These are phyloP conservation scores for Cotesia typhae DNA, from an alignment of 1,140 invertebrate genomes.

Conservation along the genomic window DNA sequence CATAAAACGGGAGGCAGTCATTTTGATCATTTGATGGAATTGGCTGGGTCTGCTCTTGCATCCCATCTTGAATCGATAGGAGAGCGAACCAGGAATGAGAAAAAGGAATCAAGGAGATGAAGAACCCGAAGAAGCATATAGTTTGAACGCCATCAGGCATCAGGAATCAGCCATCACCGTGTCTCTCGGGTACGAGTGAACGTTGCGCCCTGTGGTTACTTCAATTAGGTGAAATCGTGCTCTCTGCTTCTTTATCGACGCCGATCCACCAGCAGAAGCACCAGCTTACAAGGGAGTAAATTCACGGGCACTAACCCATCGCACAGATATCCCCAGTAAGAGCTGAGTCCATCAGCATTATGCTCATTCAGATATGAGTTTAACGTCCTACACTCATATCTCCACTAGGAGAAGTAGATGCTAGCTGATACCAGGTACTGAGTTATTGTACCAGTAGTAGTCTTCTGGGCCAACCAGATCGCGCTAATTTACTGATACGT, in stretches of 20 bases:
- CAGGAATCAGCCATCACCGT: constrained; percentile 35
- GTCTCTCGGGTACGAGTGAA: constrained; percentile 40
- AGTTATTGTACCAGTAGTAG: too few species aligned
- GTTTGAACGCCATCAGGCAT: constrained; percentile 35
- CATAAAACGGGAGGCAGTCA: constrained; percentile 57
- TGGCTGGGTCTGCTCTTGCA: constrained; percentile 33
- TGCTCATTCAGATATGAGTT: too few species aligned
- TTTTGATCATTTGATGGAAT: constrained; percentile 57
- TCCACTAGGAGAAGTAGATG: too few species aligned
- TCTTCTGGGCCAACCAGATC: not conserved
- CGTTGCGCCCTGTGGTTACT: constrained; percentile 62
- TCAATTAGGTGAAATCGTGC: constrained; percentile 63
- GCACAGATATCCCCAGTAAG: too few species aligned
- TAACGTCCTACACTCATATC: too few species aligned
- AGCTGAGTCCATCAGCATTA: too few species aligned
- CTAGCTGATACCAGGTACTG: not conserved
- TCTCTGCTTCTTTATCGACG: constrained; percentile 39
- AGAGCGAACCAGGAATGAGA: not conserved
- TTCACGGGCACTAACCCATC: not conserved
- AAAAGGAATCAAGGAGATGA: not conserved
- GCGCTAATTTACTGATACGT: constrained; percentile 25
- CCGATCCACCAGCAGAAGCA: constrained; percentile 14
- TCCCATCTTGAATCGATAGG: not conserved
- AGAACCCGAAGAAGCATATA: not conserved
- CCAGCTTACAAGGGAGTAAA: not conserved